These are phyloP conservation scores for Epinotia brunnichana DNA, from an alignment of 2,888 invertebrate genomes.

Conservation along the genomic window DNA sequence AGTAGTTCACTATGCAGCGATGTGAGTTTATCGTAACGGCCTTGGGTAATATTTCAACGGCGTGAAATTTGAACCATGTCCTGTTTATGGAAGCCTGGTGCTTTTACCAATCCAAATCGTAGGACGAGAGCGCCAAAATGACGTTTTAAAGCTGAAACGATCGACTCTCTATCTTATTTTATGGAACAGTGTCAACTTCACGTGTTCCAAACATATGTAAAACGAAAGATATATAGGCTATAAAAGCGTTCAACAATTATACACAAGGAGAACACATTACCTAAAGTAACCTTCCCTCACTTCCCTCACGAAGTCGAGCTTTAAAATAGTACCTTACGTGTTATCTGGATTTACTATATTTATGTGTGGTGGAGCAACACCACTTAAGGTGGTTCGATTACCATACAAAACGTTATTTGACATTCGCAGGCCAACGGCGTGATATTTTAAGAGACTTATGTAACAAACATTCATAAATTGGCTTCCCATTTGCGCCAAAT, in stretches of 20 bases:
- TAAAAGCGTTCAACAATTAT: background rate
- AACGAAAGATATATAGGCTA: background rate
- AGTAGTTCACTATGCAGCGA: background rate
- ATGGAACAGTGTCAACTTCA: background rate
- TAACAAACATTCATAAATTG: no score
- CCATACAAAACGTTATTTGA: no score
- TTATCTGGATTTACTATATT: conserved; percentile 9
- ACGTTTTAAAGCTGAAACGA: background rate
- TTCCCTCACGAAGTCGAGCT: background rate
- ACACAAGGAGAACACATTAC: background rate
- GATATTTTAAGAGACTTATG: no score
- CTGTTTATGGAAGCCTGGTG: conserved; percentile 2
- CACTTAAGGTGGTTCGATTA: no score
- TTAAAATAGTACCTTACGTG: conserved; percentile 17
- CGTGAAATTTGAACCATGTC: background rate
- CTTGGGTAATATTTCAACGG: background rate
- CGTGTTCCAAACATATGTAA: background rate
- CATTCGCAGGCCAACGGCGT: no score
- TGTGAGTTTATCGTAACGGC: background rate
- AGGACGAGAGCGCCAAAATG: background rate
- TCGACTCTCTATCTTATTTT: background rate
- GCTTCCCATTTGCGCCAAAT: no score
- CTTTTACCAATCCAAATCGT: background rate
- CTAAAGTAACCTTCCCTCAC: background rate
- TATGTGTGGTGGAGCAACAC: conserved; percentile 24